These are phyloP conservation scores for Cirrhinus molitorella DNA, from an alignment of 2,797 vertebrate genomes.

Conservation along the genomic window DNA sequence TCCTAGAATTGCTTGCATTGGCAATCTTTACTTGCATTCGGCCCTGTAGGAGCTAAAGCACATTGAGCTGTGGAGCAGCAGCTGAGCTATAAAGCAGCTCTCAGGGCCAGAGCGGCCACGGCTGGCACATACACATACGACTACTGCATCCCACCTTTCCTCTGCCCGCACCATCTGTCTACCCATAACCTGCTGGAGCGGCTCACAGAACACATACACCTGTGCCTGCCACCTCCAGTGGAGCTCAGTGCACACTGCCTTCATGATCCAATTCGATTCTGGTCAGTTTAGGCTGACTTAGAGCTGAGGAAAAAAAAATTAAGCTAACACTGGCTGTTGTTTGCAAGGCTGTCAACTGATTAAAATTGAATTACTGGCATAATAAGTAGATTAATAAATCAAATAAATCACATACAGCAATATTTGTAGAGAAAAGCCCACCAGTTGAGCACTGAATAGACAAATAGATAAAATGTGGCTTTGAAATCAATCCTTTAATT, in stretches of 20 bases:
- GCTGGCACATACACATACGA: slow-evolving; percentile 54
- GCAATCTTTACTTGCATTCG: background rate
- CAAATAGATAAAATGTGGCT: background rate
- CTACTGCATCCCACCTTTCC: slow-evolving; percentile 47
- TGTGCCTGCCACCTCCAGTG: slow-evolving; percentile 82
- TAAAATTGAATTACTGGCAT: background rate
- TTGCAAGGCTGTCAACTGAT: background rate
- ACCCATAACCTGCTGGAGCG: slow-evolving; percentile 80
- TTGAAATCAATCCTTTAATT: background rate
- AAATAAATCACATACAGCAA: background rate
- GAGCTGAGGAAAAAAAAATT: background rate
- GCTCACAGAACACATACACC: slow-evolving; percentile 75
- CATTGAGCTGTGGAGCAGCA: slow-evolving; percentile 27
- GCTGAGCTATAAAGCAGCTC: slow-evolving; percentile 29
- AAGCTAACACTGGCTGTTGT: background rate
- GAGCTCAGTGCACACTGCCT: slow-evolving; percentile 59
- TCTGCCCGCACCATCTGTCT: slow-evolving; percentile 80
- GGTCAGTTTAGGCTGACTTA: background rate
- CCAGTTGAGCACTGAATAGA: no score
- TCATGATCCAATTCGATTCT: slow-evolving; percentile 3
- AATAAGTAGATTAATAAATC: background rate
- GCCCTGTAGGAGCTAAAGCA: slow-evolving; percentile 19
- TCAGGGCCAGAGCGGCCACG: slow-evolving; percentile 5
- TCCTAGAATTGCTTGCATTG: slow-evolving; percentile 9
- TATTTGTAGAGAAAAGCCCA: background rate